These are phyloP conservation scores for Smittia sp. DNA, from an alignment of 2,888 invertebrate genomes.

Conservation along the genomic window DNA sequence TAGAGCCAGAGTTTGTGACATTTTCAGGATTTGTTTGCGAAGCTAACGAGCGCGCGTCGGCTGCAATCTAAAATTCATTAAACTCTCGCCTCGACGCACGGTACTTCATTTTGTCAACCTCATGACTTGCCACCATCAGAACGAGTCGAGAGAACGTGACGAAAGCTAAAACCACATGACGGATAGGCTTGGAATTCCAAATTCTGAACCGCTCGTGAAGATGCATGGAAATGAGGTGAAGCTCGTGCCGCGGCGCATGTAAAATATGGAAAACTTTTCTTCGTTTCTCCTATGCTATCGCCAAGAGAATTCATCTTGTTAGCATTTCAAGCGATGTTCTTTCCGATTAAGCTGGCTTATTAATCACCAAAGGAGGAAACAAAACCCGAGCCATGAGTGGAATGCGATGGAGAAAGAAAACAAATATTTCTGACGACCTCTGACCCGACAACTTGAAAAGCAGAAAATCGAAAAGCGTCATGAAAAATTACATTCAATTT, in stretches of 20 bases:
- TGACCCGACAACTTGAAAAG: too few species aligned
- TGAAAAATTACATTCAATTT: slow-evolving; percentile 1
- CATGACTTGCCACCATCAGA: too few species aligned
- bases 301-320: background rate
- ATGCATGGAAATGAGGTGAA: background rate
- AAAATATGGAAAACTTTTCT: slow-evolving; percentile 7
- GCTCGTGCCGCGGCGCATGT: slow-evolving; percentile 26
- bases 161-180: background rate
- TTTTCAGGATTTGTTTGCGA: too few species aligned
- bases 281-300: background rate
- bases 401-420: background rate
- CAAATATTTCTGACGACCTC: background rate
- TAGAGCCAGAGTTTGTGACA: too few species aligned
- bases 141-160: too few species aligned
- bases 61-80: too few species aligned
- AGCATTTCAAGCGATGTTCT: background rate
- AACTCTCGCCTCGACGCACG: too few species aligned
- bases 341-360: background rate
- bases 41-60: too few species aligned
- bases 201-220: background rate
- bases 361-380: background rate
- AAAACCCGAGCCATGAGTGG: background rate
- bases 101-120: too few species aligned
- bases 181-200: background rate
- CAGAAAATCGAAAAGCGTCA: background rate